phyloP scores from a whole-genome alignment of 2,113 vertebrate genomes.

The Typhlomys cinereus region DNA sequence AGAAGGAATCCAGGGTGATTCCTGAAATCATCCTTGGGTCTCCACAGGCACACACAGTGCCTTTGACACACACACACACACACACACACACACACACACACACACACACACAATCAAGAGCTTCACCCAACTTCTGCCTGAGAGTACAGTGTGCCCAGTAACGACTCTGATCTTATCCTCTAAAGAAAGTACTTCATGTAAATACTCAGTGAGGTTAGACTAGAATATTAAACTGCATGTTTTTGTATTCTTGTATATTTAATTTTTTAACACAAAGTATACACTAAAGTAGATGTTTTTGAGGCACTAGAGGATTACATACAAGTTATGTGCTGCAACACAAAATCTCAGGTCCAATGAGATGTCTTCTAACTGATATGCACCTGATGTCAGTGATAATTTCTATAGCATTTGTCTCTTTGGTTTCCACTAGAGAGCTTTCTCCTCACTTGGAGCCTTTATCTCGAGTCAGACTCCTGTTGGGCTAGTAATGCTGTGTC shows the following conservation, averaged over 20 bases:
- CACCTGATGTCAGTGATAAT: constrained; percentile 4
- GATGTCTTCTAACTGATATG: not conserved
- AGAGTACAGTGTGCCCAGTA: not conserved
- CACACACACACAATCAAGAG: no score
- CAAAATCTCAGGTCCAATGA: not conserved
- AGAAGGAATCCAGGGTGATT: no score
- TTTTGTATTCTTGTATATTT: not conserved
- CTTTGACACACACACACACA: no score
- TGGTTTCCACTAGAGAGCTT: constrained; percentile 1
- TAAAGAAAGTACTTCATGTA: not conserved
- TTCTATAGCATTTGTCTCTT: constrained; percentile 44
- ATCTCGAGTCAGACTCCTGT: constrained; percentile 52
- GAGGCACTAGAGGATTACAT: not conserved
- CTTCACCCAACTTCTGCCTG: not conserved
- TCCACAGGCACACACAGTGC: no score
- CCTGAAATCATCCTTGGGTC: no score
- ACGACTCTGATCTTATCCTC: not conserved
- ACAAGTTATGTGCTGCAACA: not conserved
- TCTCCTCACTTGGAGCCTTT: constrained; percentile 1
- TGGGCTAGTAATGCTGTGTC: not conserved
- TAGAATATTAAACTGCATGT: not conserved
- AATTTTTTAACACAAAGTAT: constrained; percentile 11
- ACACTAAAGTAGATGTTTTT: not conserved
- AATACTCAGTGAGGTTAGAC: not conserved
- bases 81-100: no score